phyloP scores from a whole-genome alignment of 1,140 invertebrate species.

The Bicyclus anynana region DNA sequence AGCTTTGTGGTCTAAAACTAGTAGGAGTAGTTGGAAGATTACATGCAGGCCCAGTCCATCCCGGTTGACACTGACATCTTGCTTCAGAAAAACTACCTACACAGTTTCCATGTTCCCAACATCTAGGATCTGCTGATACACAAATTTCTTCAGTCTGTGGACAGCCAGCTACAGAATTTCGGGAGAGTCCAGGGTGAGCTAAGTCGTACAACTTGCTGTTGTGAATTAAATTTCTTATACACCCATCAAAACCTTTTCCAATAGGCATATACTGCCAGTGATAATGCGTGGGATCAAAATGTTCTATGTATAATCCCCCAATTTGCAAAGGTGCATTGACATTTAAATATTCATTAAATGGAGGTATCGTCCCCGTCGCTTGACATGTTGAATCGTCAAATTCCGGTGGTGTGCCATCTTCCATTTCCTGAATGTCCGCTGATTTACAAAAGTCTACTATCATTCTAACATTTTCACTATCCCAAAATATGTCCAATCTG shows the following conservation, averaged over 20 bases:
- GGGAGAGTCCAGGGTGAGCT: constrained; percentile 89
- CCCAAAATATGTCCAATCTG: constrained; percentile 95
- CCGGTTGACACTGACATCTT: constrained; percentile 94
- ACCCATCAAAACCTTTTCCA: constrained; percentile 94
- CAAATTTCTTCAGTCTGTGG: constrained; percentile 94
- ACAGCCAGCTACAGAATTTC: constrained; percentile 92
- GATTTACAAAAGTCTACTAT: constrained; percentile 95
- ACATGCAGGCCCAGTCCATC: constrained; percentile 93
- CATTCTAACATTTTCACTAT: constrained; percentile 93
- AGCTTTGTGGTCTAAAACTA: constrained; percentile 94
- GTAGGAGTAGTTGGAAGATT: constrained; percentile 89
- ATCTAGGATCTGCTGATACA: constrained; percentile 87
- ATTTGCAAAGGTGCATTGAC: constrained; percentile 96
- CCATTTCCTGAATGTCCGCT: constrained; percentile 90
- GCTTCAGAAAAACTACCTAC: constrained; percentile 93
- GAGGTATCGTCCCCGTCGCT: constrained; percentile 90
- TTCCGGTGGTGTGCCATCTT: constrained; percentile 90
- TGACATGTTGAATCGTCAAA: constrained; percentile 94
- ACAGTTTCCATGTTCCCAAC: constrained; percentile 95
- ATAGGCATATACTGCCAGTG: constrained; percentile 92
- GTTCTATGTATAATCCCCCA: constrained; percentile 92
- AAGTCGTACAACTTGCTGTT: constrained; percentile 97
- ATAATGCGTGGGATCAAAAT: constrained; percentile 90
- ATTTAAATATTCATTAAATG: constrained; percentile 97
- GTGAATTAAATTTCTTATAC: constrained; percentile 96